phyloP scores from a whole-genome alignment of 2,797 vertebrate species.

The Morus bassanus region DNA sequence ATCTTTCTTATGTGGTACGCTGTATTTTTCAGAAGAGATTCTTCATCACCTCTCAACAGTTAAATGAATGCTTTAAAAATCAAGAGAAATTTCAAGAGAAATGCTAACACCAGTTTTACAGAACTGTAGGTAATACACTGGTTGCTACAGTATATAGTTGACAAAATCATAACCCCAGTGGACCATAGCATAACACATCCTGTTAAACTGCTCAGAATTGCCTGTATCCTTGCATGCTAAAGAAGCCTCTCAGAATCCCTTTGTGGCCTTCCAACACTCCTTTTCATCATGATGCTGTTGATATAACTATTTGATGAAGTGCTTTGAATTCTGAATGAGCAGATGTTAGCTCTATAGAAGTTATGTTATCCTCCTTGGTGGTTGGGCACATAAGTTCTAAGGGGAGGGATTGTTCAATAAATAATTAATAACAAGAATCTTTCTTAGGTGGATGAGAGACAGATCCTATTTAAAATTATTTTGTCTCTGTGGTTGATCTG shows the following conservation, averaged over 20 bases:
- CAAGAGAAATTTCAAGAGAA: background rate
- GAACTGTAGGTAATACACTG: background rate
- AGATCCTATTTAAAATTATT: constrained; percentile 56
- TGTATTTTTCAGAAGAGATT: background rate
- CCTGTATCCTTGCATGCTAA: background rate
- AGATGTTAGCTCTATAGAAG: constrained; percentile 55
- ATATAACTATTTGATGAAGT: constrained; percentile 59
- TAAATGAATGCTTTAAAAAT: background rate
- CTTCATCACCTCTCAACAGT: background rate
- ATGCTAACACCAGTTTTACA: background rate
- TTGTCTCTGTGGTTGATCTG: constrained; percentile 57
- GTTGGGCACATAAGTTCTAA: constrained; percentile 38
- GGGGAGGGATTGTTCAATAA: constrained; percentile 50
- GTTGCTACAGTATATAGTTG: background rate
- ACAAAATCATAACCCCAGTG: background rate
- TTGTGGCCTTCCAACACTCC: background rate
- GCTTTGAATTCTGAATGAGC: constrained; percentile 60
- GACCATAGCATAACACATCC: background rate
- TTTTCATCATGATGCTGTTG: constrained; percentile 45
- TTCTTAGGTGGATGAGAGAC: constrained; percentile 58
- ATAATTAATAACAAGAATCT: constrained; percentile 61
- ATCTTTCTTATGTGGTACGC: accelerated
- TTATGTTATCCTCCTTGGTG: constrained; percentile 45
- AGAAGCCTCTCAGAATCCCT: constrained; percentile 18
- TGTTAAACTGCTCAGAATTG: background rate